phyloP scores from a whole-genome alignment of 2,113 vertebrate species.

The Lamprotornis superbus region DNA sequence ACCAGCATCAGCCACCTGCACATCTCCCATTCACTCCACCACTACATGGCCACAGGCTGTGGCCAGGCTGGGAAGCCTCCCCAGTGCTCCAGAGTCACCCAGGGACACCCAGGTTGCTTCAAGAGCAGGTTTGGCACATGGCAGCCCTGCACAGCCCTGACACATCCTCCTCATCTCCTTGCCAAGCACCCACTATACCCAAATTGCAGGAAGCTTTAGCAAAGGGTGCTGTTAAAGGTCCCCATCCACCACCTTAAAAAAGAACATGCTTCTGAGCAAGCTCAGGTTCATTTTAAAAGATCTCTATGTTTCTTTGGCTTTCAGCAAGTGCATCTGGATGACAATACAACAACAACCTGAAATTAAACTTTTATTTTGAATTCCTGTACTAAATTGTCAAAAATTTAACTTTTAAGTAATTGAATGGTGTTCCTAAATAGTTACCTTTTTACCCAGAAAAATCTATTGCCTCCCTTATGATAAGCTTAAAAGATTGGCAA shows the following conservation, averaged over 20 bases:
- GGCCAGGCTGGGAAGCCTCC: neutral
- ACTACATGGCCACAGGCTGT: neutral
- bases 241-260: neutral
- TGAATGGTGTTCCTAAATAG: neutral
- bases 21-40: neutral
- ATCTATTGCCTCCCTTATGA: neutral
- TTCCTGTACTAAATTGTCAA: neutral
- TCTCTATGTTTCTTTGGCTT: neutral
- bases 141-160: neutral
- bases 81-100: neutral
- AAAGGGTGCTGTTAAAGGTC: neutral
- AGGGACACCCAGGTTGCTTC: neutral
- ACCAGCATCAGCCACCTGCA: neutral
- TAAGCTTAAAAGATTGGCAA: neutral
- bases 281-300: neutral
- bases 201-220: neutral
- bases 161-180: neutral
- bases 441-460: neutral
- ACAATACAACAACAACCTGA: neutral
- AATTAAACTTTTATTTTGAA: neutral
- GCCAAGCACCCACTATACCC: neutral
- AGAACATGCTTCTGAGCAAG: neutral
- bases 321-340: neutral
- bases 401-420: neutral
- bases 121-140: rapidly evolving